These are phyloP conservation scores for Philypnodon macrostomus DNA, from an alignment of 2,797 vertebrate genomes.

Conservation along the genomic window DNA sequence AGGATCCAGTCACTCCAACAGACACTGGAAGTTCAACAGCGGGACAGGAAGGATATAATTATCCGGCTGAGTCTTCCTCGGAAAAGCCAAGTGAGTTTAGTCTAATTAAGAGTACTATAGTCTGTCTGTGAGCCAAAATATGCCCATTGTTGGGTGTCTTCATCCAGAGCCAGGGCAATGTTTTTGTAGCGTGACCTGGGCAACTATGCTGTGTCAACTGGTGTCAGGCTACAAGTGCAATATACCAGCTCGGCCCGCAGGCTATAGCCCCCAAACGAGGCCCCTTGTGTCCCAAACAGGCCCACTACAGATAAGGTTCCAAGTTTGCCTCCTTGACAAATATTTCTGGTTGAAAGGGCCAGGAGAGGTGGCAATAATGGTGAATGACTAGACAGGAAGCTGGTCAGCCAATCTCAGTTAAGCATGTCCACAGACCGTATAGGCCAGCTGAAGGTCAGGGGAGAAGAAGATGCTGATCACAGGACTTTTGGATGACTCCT, in stretches of 20 bases:
- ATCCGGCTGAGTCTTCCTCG: slow-evolving; percentile 54
- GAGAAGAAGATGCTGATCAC: slow-evolving; percentile 15
- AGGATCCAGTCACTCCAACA: slow-evolving; percentile 12
- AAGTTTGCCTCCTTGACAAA: slow-evolving; percentile 54
- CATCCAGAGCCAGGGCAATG: slow-evolving; percentile 69
- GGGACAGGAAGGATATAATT: slow-evolving; percentile 62
- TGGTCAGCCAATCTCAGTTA: slow-evolving; percentile 28
- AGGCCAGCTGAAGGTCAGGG: slow-evolving; percentile 22
- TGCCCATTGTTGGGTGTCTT: slow-evolving; percentile 69
- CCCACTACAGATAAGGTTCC: slow-evolving; percentile 59
- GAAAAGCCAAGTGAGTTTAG: slow-evolving; percentile 62
- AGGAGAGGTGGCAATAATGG: slow-evolving; percentile 38
- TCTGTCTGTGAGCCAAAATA: slow-evolving; percentile 69
- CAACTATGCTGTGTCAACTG: slow-evolving; percentile 80
- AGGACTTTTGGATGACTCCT: slow-evolving; percentile 3
- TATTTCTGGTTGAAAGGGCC: slow-evolving; percentile 49
- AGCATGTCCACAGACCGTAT: slow-evolving; percentile 11
- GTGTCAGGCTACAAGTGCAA: slow-evolving; percentile 79
- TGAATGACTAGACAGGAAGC: slow-evolving; percentile 56
- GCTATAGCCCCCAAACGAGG: slow-evolving; percentile 64
- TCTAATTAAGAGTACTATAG: slow-evolving; percentile 60
- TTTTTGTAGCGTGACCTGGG: slow-evolving; percentile 81
- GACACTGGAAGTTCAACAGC: slow-evolving; percentile 43
- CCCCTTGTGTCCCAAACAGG: slow-evolving; percentile 71
- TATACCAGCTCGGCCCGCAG: slow-evolving; percentile 68